Evolutionary conservation across 53 echinoderm and acorn worm species (phyloP).

Genomic region (Stichopus horrens): DNA sequence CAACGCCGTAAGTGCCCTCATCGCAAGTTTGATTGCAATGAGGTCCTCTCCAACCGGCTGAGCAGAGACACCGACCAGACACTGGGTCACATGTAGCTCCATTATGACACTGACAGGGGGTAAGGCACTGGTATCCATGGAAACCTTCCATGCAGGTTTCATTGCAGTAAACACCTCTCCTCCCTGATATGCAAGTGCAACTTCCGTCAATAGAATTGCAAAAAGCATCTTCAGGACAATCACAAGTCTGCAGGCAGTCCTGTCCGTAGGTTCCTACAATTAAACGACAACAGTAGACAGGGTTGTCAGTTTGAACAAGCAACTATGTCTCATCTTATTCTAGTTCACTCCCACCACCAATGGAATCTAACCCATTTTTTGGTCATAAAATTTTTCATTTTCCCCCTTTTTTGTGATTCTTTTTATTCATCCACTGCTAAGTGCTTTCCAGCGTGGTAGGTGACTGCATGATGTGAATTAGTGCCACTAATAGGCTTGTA

Average conservation of each 20-base stretch:
- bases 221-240: constrained; percentile 40
- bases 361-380: no score
- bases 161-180: constrained; percentile 51
- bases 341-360: no score
- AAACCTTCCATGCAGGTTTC: constrained; percentile 45
- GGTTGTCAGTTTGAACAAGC: no score
- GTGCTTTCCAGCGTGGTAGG: no score
- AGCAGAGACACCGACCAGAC: constrained; percentile 66
- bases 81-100: constrained; percentile 50
- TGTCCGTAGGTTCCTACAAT: constrained; percentile 45
- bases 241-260: constrained; percentile 27
- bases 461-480: no score
- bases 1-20: constrained; percentile 57
- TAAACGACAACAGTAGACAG: no score
- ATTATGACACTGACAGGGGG: constrained; percentile 58
- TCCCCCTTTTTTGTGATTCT: no score
- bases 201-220: constrained; percentile 59
- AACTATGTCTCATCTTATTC: no score
- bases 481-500: no score
- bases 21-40: constrained; percentile 60
- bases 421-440: no score
- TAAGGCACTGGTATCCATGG: constrained; percentile 60
- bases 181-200: constrained; percentile 61
- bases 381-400: no score
- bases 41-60: constrained; percentile 65